Conservation (phyloP, 2,113 vertebrate species). For the Limnothrissa miodon region DNA sequence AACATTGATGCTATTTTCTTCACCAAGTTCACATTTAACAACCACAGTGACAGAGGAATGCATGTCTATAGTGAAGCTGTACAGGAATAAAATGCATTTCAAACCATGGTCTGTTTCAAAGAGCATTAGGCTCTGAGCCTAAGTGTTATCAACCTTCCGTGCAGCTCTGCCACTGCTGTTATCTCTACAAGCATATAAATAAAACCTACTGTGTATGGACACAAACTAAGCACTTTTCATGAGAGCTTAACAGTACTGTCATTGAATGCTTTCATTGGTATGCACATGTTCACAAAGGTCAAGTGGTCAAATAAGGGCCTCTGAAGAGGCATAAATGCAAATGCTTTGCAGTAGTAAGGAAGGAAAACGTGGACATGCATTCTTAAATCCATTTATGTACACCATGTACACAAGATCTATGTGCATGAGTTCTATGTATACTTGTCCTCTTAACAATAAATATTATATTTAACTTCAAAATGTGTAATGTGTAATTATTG, state of each 20-base stretch:
- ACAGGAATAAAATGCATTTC: neutral
- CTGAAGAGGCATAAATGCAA: neutral
- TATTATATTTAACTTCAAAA: too few species aligned
- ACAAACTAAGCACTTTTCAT: neutral
- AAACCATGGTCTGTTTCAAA: neutral
- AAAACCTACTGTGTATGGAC: neutral
- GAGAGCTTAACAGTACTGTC: neutral
- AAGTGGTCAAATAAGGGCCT: neutral
- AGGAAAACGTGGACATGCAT: too few species aligned
- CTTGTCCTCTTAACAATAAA: too few species aligned
- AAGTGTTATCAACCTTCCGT: neutral
- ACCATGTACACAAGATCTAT: too few species aligned
- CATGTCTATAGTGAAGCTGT: neutral
- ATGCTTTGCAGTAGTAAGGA: neutral
- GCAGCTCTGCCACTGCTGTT: neutral
- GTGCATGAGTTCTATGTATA: too few species aligned
- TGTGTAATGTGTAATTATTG: too few species aligned
- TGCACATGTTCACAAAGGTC: conserved; percentile 2
- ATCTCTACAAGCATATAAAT: neutral
- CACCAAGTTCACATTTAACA: neutral
- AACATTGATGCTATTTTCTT: neutral
- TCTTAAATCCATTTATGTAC: too few species aligned
- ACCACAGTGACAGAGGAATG: neutral
- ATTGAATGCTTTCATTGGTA: neutral
- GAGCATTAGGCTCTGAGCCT: neutral